phyloP scores from a whole-genome alignment of 1,140 invertebrate species.

The Drosophila bifasciata region DNA sequence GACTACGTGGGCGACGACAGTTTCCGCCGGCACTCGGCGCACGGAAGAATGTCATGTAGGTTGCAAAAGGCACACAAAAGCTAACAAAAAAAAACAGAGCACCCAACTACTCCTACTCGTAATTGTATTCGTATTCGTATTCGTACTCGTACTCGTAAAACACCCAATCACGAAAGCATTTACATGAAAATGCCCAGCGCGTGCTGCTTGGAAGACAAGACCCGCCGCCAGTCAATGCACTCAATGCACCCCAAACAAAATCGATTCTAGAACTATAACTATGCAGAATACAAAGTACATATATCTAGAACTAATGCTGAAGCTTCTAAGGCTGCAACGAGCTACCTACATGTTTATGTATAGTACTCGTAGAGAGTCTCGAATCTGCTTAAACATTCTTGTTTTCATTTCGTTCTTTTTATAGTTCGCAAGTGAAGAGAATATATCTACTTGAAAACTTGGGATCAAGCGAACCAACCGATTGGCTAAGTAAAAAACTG shows the following conservation, averaged over 20 bases:
- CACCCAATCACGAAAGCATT: conserved; percentile 64
- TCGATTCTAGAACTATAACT: conserved; percentile 3
- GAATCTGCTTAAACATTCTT: conserved; percentile 36
- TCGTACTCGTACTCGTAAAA: conserved; percentile 1
- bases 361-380: too few relatives aligned
- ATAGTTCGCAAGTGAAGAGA: conserved; percentile 74
- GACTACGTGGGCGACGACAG: conserved; percentile 72
- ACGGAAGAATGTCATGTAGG: conserved; percentile 83
- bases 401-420: conserved; percentile 59
- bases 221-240: conserved; percentile 22
- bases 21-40: conserved; percentile 83
- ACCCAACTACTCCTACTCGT: conserved; percentile 26
- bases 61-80: conserved; percentile 44
- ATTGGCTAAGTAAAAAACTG: conserved; percentile 72
- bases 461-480: conserved; percentile 59
- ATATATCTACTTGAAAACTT: conserved; percentile 44
- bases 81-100: conserved; percentile 21
- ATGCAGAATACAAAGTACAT: background rate
- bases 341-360: conserved; percentile 36
- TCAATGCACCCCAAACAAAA: conserved; percentile 41
- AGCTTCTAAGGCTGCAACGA: conserved; percentile 52
- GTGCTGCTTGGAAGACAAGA: conserved; percentile 48
- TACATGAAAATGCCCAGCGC: conserved; percentile 69
- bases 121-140: too few relatives aligned
- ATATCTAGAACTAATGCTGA: conserved; percentile 30